Conservation (phyloP, 2,888 invertebrate genomes). For the Macropis europaea region DNA sequence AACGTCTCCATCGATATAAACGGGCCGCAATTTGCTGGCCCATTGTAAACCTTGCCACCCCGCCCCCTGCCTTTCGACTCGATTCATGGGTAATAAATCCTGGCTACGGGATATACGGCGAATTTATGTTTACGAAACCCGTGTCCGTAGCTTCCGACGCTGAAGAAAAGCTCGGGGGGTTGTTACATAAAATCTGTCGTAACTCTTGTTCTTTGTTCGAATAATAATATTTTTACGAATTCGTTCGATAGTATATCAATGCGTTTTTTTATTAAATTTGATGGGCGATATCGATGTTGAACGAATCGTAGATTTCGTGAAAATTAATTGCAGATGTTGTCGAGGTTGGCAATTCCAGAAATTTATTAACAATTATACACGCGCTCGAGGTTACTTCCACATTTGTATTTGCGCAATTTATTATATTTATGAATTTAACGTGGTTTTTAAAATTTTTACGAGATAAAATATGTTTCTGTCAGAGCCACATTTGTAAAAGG, state of each 20-base stretch:
- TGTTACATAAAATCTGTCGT: slow-evolving; percentile 41
- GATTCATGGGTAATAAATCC: slow-evolving; percentile 70
- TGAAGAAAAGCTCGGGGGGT: slow-evolving; percentile 26
- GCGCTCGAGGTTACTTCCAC: too few relatives aligned
- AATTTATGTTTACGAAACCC: slow-evolving; percentile 63
- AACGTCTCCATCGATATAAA: slow-evolving; percentile 72
- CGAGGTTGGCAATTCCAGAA: too few relatives aligned
- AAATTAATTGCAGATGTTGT: too few relatives aligned
- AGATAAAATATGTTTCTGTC: too few relatives aligned
- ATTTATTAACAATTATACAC: too few relatives aligned
- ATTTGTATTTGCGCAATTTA: too few relatives aligned
- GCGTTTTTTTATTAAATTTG: too few relatives aligned
- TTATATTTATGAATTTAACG: too few relatives aligned
- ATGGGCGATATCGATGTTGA: too few relatives aligned
- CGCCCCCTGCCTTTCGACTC: slow-evolving; percentile 58
- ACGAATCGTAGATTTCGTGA: too few relatives aligned
- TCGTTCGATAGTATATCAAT: neutral
- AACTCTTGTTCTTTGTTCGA: neutral
- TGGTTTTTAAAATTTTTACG: too few relatives aligned
- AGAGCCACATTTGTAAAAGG: too few relatives aligned
- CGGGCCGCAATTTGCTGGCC: slow-evolving; percentile 72
- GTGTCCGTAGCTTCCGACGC: slow-evolving; percentile 32
- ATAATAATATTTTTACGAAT: neutral
- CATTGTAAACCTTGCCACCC: slow-evolving; percentile 74
- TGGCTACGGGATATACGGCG: slow-evolving; percentile 52